Evolutionary conservation across 2,888 invertebrate species (phyloP), one percentile per base, ranked within the genome.

Genomic region (Germaria angustata): DNA sequence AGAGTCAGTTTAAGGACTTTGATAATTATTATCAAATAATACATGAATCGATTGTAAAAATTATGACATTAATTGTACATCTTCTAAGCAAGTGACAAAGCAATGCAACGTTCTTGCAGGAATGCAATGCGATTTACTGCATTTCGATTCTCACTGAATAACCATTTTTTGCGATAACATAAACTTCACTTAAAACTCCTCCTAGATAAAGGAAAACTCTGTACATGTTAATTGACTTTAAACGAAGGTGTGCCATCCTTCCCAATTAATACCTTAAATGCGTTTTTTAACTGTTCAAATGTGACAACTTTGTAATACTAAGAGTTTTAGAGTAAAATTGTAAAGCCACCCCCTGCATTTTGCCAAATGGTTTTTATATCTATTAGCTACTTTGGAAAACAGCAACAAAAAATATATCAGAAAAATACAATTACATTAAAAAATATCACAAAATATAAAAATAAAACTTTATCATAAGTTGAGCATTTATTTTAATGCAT

Each of bases 401-500:
- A 46, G 8, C 22, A 51, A 11, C n/a, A 15, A 39, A n/a, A 63
- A 51, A 11, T 44, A 9, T 32, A 8, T 1, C 15, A 55, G 17
- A 17, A 57, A 36, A 55, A 8, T 20, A 20, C 20, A 59, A 41
- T 59, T 22, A 13, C 11, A 41, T 15, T 24, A 17, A 39, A 2
- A 1, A 22, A 15, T 28, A 53, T n/a, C n/a, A 9, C 9, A 55
- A 41, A 15, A n/a, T 24, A 17, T 32, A 20, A 28, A 36, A n/a
- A 51, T 3, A 36, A 76, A 71, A 81, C 66, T 71, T 81, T 81
- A 81, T 73, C 68, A 68, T 61, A 63, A 81, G 55, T 51, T 77
- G n/a, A 66, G 32, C 66, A 77, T 61, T 72, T 68, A 71, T 72
- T 77, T 66, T 55, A 63, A 68, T 81, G 59, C 69, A 77, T 63